These are phyloP conservation scores for Triops cancriformis DNA, from an alignment of 1,140 invertebrate genomes.

Conservation along the genomic window DNA sequence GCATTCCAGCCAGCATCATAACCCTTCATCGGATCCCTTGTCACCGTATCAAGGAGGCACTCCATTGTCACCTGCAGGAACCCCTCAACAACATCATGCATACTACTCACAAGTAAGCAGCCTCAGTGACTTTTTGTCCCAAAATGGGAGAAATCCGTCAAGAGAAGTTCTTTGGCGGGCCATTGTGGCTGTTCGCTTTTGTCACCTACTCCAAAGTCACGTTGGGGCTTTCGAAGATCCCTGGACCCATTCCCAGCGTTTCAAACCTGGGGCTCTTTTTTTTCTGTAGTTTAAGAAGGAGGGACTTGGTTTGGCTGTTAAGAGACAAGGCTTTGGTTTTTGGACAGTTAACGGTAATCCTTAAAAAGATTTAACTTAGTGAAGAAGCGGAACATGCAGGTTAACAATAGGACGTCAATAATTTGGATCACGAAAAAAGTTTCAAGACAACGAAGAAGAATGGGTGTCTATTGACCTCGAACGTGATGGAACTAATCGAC, in stretches of 20 bases:
- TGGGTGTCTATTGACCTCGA: conserved; percentile 6
- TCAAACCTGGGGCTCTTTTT: not conserved
- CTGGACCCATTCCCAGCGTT: not conserved
- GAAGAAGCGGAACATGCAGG: not conserved
- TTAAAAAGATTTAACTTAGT: not conserved
- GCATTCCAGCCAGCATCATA: conserved; percentile 17
- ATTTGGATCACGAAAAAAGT: not conserved
- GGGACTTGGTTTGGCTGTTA: not conserved
- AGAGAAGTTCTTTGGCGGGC: not conserved
- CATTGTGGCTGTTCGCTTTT: not conserved
- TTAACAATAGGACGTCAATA: not conserved
- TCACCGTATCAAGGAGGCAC: conserved; percentile 14
- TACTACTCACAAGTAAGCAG: conserved; percentile 5
- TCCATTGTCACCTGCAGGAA: conserved; percentile 17
- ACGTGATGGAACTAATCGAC: not conserved
- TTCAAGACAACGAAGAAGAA: not conserved
- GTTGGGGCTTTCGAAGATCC: not conserved
- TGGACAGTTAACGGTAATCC: conserved; percentile 1
- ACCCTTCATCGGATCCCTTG: conserved; percentile 16
- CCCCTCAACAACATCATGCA: conserved; percentile 16
- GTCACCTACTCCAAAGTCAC: not conserved
- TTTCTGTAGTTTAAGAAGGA: not conserved
- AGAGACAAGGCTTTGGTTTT: not conserved
- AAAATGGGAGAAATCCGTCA: not conserved
- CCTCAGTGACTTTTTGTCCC: not conserved